These are phyloP conservation scores for Wasmannia auropunctata DNA, from an alignment of 1,140 invertebrate genomes.

Conservation along the genomic window DNA sequence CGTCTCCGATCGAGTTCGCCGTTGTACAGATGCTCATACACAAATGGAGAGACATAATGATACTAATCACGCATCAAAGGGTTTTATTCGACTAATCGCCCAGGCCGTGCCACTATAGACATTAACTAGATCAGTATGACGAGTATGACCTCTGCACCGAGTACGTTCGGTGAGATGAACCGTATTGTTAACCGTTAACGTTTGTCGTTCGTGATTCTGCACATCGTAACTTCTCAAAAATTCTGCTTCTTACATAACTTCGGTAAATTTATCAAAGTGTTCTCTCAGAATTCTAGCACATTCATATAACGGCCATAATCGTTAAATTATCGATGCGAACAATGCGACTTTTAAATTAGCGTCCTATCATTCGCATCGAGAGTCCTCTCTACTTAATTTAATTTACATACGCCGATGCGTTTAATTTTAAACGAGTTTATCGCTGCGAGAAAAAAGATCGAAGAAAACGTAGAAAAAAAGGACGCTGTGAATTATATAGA, in stretches of 20 bases:
- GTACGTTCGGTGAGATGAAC: slow-evolving; percentile 14
- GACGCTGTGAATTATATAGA: not conserved
- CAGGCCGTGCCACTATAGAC: slow-evolving; percentile 42
- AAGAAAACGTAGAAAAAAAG: not conserved
- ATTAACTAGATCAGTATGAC: slow-evolving; percentile 37
- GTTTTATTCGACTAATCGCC: slow-evolving; percentile 46
- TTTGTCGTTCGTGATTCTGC: not conserved
- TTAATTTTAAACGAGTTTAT: not conserved
- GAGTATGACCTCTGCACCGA: slow-evolving; percentile 17
- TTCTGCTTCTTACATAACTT: not conserved
- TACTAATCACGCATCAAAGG: slow-evolving; percentile 48
- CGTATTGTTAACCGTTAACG: not conserved
- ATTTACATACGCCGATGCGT: not conserved
- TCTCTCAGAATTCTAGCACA: not conserved
- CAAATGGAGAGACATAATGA: slow-evolving; percentile 28
- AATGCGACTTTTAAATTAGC: not conserved
- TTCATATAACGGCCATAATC: not conserved
- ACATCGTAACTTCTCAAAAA: not conserved
- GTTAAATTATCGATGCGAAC: slow-evolving; percentile 1
- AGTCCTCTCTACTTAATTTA: not conserved
- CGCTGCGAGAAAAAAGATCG: not conserved
- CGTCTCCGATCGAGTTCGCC: slow-evolving; percentile 23
- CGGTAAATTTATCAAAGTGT: not conserved
- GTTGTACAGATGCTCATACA: slow-evolving; percentile 37
- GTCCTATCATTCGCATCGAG: not conserved